phyloP scores from a whole-genome alignment of 2,797 vertebrate species.

The Bradypodion ventrale region DNA sequence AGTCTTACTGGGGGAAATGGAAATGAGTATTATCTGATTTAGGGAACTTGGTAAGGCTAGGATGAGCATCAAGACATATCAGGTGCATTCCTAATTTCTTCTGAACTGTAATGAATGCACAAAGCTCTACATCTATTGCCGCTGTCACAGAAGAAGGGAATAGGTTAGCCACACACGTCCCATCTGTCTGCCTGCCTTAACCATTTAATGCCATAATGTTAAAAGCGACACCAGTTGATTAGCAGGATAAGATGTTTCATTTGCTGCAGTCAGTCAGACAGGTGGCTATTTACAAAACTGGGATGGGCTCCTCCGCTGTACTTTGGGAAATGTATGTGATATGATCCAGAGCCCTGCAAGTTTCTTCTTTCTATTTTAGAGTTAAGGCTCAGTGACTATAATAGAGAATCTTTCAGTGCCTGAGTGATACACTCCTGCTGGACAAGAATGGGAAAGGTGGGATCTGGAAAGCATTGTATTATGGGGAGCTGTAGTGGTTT shows the following conservation, averaged over 20 bases:
- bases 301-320: background rate
- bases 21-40: background rate
- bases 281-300: background rate
- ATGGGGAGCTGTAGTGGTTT: too few relatives aligned
- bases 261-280: background rate
- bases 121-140: background rate
- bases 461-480: background rate
- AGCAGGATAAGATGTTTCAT: background rate
- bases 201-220: background rate
- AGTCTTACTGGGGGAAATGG: background rate
- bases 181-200: background rate
- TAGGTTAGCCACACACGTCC: background rate
- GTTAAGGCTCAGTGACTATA: background rate
- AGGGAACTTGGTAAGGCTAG: background rate
- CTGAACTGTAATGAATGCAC: background rate
- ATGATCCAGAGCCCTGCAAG: background rate
- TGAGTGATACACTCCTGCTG: background rate
- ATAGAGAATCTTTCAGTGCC: background rate
- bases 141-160: background rate
- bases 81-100: background rate
- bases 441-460: background rate
- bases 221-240: background rate
- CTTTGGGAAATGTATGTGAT: background rate
- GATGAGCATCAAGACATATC: background rate
- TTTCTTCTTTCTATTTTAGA: background rate